Conservation (phyloP, 2,113 vertebrate species). For the Menidia beryllina region DNA sequence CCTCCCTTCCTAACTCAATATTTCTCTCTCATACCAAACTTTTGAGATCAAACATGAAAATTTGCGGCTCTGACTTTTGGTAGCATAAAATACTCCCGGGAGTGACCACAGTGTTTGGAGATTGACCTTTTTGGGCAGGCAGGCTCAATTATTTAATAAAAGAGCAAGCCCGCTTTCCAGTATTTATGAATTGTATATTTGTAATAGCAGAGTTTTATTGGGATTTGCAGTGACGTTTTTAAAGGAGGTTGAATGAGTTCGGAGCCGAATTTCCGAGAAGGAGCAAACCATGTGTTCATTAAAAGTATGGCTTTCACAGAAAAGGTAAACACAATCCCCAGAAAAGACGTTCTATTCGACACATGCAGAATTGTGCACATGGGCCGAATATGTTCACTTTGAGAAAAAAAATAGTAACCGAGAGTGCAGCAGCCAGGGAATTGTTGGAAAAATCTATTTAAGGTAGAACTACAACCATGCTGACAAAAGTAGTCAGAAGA, state of each 20-base stretch:
- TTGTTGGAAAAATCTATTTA: slow-evolving; percentile 60
- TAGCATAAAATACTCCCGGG: slow-evolving; percentile 3
- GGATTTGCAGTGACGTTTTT: slow-evolving; percentile 68
- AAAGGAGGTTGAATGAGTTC: slow-evolving; percentile 73
- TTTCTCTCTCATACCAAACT: slow-evolving; percentile 65
- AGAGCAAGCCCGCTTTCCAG: slow-evolving; percentile 48
- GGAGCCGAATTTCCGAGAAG: slow-evolving; percentile 65
- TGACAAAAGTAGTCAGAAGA: slow-evolving; percentile 48
- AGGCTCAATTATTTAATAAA: slow-evolving; percentile 48
- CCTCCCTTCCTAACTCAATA: slow-evolving; percentile 51
- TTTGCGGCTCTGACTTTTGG: slow-evolving; percentile 18
- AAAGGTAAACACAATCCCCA: slow-evolving; percentile 53
- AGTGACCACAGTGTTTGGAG: slow-evolving; percentile 47
- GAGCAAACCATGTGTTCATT: slow-evolving; percentile 55
- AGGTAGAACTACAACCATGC: slow-evolving; percentile 47
- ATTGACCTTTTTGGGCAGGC: slow-evolving; percentile 48
- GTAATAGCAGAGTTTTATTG: slow-evolving; percentile 75
- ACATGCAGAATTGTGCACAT: slow-evolving; percentile 15
- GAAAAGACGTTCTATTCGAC: slow-evolving; percentile 22
- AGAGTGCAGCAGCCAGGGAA: slow-evolving; percentile 38
- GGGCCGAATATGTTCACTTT: slow-evolving; percentile 7
- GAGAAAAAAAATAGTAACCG: slow-evolving; percentile 33
- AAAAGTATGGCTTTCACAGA: slow-evolving; percentile 55
- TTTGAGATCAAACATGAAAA: slow-evolving; percentile 67
- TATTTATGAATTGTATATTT: slow-evolving; percentile 79